Conservation (phyloP, 1,140 invertebrate species). For the Drosophila grimshawi region DNA sequence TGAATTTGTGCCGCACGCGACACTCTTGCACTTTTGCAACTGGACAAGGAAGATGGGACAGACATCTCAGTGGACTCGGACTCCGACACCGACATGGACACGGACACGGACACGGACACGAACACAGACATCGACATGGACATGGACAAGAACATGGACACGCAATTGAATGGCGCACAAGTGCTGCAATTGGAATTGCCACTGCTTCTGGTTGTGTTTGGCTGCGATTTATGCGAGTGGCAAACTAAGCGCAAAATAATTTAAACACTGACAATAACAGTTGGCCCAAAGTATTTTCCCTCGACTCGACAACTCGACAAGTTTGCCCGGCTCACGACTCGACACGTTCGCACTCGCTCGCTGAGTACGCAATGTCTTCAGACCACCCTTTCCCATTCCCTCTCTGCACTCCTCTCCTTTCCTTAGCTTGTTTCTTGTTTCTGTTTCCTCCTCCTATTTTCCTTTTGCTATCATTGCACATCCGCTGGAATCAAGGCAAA, state of each 20-base stretch:
- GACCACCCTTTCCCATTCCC: too few species aligned
- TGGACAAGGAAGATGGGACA: slow-evolving; percentile 19
- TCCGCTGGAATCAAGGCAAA: slow-evolving; percentile 65
- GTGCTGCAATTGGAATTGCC: slow-evolving; percentile 39
- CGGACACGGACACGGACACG: background rate
- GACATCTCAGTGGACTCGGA: slow-evolving; percentile 6
- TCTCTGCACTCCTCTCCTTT: slow-evolving; percentile 5
- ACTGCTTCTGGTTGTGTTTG: background rate
- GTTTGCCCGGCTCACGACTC: slow-evolving; percentile 47
- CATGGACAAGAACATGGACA: slow-evolving; percentile 19
- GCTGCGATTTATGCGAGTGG: slow-evolving; percentile 76
- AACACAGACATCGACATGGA: slow-evolving; percentile 24
- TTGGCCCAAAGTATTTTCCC: slow-evolving; percentile 70
- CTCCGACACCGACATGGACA: slow-evolving; percentile 4
- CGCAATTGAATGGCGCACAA: slow-evolving; percentile 32
- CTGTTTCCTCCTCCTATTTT: slow-evolving; percentile 21
- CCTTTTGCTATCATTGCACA: slow-evolving; percentile 73
- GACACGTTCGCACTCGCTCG: slow-evolving; percentile 74
- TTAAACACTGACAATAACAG: slow-evolving; percentile 82
- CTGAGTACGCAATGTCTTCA: slow-evolving; percentile 41
- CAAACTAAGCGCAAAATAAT: slow-evolving; percentile 80
- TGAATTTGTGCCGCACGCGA: slow-evolving; percentile 40
- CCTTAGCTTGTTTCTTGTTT: slow-evolving; percentile 23
- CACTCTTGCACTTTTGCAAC: slow-evolving; percentile 7
- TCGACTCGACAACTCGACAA: slow-evolving; percentile 49